phyloP scores from a whole-genome alignment of 2,797 vertebrate species.

The Cossypha heuglini region DNA sequence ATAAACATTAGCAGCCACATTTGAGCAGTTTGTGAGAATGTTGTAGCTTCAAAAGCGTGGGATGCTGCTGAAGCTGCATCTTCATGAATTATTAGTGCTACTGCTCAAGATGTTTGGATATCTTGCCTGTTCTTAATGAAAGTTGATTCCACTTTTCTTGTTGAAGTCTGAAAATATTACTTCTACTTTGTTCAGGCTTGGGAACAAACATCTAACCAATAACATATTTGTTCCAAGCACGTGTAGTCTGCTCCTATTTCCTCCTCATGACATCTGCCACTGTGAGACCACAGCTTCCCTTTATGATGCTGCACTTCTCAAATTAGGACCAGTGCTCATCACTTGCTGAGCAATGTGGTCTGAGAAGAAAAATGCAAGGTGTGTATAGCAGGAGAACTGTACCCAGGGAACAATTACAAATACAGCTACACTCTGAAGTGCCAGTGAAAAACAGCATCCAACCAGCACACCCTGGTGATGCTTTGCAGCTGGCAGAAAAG shows the following conservation, averaged over 20 bases:
- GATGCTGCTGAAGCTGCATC: background rate
- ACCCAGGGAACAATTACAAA: background rate
- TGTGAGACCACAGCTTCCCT: background rate
- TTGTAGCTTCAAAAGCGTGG: background rate
- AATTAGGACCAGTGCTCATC: background rate
- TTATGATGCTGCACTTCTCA: background rate
- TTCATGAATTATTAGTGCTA: background rate
- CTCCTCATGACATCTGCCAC: background rate
- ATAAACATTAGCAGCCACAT: background rate
- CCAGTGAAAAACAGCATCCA: background rate
- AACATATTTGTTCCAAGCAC: fast-evolving
- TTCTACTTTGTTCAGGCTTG: background rate
- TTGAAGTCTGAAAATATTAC: background rate
- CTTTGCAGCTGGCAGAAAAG: background rate
- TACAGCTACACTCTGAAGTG: background rate
- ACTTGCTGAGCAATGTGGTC: background rate
- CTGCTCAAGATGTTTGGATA: background rate
- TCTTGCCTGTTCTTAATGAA: background rate
- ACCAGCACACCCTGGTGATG: background rate
- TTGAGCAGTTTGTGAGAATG: background rate
- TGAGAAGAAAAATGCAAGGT: fast-evolving
- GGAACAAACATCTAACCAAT: background rate
- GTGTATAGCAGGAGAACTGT: background rate
- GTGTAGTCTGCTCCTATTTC: fast-evolving
- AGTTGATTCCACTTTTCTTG: background rate